A percentile compares a stretch with the other conserved stretches of the same genome.
phyloP scores from a whole-genome alignment of 2,888 invertebrate species.

The Hybos culiciformis region DNA sequence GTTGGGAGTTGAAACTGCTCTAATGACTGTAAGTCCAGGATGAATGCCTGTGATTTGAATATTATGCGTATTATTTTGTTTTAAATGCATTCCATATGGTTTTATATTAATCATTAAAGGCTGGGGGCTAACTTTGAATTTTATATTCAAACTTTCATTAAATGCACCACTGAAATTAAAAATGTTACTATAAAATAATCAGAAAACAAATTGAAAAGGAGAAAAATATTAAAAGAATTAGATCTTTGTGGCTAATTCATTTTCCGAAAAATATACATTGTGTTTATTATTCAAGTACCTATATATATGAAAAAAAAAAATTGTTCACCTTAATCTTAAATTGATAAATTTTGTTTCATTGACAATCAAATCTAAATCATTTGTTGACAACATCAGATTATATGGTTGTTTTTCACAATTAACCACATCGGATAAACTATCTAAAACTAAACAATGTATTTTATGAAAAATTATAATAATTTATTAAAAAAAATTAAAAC shows the following conservation, averaged over 20 bases:
- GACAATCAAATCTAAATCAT: slow-evolving; percentile 45
- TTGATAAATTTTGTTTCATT: slow-evolving; percentile 41
- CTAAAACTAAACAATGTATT: too few relatives aligned
- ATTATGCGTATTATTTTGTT: slow-evolving; percentile 25
- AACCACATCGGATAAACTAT: too few relatives aligned
- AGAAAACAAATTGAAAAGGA: not conserved
- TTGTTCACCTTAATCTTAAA: slow-evolving; percentile 45
- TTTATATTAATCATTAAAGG: slow-evolving; percentile 34
- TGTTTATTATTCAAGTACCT: not conserved
- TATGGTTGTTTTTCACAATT: not conserved
- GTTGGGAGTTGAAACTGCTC: slow-evolving; percentile 43
- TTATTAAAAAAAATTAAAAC: too few relatives aligned
- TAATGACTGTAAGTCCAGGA: slow-evolving; percentile 54
- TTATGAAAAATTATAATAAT: too few relatives aligned
- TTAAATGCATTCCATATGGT: slow-evolving; percentile 12
- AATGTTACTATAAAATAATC: too few relatives aligned
- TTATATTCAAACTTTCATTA: slow-evolving; percentile 35
- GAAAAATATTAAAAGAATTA: not conserved
- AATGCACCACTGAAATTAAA: slow-evolving; percentile 20
- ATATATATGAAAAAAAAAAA: not conserved
- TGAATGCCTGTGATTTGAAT: slow-evolving; percentile 44
- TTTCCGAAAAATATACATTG: not conserved
- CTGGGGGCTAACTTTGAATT: slow-evolving; percentile 41
- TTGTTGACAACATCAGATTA: slow-evolving; percentile 14
- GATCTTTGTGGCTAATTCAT: too few relatives aligned